These are phyloP conservation scores for Tychaedon coryphoeus DNA, from an alignment of 2,113 vertebrate species.

Conservation along the genomic window DNA sequence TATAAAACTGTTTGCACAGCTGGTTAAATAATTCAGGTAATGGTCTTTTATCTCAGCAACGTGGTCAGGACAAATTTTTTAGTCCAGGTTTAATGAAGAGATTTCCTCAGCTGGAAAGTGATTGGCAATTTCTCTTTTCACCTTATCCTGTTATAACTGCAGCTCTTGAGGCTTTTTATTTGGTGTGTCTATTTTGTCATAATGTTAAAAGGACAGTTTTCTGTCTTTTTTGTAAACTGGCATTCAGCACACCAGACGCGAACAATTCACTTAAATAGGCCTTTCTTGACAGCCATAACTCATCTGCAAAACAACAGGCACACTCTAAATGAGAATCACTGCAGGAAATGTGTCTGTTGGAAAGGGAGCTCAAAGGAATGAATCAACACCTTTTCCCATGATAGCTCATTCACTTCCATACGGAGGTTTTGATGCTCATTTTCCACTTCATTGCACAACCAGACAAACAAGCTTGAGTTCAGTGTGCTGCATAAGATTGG, in stretches of 20 bases:
- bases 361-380: neutral
- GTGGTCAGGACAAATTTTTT: neutral
- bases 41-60: neutral
- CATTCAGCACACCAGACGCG: neutral
- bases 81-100: slow-evolving; percentile 19
- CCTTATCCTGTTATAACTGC: neutral
- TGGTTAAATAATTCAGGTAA: slow-evolving; percentile 16
- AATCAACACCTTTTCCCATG: neutral
- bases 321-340: neutral
- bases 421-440: neutral
- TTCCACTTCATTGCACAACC: neutral
- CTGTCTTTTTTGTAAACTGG: neutral
- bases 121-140: slow-evolving; percentile 19
- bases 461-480: neutral
- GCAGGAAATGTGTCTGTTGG: neutral
- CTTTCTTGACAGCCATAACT: slow-evolving; percentile 31
- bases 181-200: neutral
- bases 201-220: neutral
- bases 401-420: neutral
- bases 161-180: neutral
- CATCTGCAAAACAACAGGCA: slow-evolving; percentile 44
- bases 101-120: neutral
- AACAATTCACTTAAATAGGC: slow-evolving; percentile 23
- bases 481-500: neutral
- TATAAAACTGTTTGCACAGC: slow-evolving; percentile 6